Evolutionary conservation across 2,888 invertebrate genomes (phyloP).

Genomic region (Ennomos quercinarius): DNA sequence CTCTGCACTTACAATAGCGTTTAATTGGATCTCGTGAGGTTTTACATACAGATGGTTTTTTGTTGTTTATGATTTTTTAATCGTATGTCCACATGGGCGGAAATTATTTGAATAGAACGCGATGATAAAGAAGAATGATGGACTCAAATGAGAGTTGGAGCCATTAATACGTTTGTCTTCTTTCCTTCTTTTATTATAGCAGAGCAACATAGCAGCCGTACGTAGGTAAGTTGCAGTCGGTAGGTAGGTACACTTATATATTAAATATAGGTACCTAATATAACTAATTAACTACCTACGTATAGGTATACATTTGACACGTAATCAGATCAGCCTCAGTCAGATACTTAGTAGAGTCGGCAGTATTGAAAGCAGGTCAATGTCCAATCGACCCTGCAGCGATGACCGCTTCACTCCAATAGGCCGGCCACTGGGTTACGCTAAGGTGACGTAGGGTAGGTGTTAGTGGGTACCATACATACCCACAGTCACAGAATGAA

Average conservation of each 20-base stretch:
- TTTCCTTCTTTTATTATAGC: too few species aligned
- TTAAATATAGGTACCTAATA: too few species aligned
- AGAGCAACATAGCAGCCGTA: too few species aligned
- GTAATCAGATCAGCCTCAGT: neutral
- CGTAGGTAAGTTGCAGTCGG: too few species aligned
- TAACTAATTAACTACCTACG: too few species aligned
- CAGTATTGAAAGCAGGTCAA: constrained; percentile 42
- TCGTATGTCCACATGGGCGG: constrained; percentile 24
- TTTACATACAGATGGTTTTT: constrained; percentile 36
- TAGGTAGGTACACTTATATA: too few species aligned
- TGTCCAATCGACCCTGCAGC: constrained; percentile 43
- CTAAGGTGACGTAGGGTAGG: constrained; percentile 8
- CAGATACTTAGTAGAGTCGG: neutral
- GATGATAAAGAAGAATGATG: neutral
- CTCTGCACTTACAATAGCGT: constrained; percentile 58
- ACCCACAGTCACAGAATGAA: neutral
- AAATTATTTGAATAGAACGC: constrained; percentile 2
- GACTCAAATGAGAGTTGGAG: neutral
- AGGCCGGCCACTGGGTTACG: constrained; percentile 36
- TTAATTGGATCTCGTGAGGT: constrained; percentile 58
- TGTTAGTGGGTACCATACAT: constrained; percentile 2
- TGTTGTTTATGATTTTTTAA: constrained; percentile 32
- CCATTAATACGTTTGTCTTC: too few species aligned
- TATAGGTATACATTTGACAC: too few species aligned
- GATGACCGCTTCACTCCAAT: constrained; percentile 26